Evolutionary conservation across 2,797 vertebrate species (phyloP).

Genomic region (Alcedo atthis): DNA sequence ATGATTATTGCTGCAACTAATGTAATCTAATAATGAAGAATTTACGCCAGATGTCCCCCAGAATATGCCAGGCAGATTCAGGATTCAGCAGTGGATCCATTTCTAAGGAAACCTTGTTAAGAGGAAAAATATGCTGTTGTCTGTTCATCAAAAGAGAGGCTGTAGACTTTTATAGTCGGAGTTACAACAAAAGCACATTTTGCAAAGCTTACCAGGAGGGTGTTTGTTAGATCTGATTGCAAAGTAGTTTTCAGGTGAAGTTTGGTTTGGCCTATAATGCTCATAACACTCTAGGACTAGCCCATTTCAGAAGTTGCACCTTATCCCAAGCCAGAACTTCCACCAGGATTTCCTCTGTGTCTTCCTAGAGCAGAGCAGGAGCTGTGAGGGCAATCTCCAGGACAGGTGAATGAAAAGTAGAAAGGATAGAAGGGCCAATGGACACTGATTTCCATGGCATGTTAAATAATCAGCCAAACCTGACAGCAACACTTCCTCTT

Average conservation of each 20-base stretch:
- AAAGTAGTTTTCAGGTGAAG: neutral
- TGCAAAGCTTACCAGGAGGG: neutral
- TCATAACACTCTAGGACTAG: neutral
- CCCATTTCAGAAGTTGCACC: neutral
- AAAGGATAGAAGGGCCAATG: neutral
- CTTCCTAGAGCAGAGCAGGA: neutral
- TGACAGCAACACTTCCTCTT: neutral
- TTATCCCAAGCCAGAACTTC: neutral
- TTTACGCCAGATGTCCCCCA: constrained; percentile 45
- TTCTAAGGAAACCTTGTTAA: constrained; percentile 56
- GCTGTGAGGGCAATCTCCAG: neutral
- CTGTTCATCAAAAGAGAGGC: neutral
- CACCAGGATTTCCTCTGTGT: neutral
- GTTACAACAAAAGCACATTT: neutral
- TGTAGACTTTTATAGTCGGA: neutral
- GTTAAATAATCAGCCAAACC: neutral
- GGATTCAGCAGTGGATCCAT: constrained; percentile 48
- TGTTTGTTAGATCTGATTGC: neutral
- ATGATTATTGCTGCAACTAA: constrained; percentile 58
- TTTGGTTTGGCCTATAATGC: neutral
- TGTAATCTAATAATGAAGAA: constrained; percentile 66
- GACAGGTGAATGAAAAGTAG: neutral
- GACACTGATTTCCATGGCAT: neutral
- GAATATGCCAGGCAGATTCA: constrained; percentile 23
- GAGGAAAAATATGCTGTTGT: neutral